phyloP scores from a whole-genome alignment of 1,140 invertebrate genomes.

The Samia ricini region DNA sequence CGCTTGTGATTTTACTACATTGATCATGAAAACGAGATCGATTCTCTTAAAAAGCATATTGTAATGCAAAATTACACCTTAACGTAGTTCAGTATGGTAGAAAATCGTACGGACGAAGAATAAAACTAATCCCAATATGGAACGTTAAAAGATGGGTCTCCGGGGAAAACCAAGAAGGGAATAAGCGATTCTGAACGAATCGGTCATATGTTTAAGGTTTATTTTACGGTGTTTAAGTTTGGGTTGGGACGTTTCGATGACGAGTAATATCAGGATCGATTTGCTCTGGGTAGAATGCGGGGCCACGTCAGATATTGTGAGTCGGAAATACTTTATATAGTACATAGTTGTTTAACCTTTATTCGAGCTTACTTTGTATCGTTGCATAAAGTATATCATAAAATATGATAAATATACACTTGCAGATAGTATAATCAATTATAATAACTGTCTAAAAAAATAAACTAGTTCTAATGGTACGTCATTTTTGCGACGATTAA shows the following conservation, averaged over 20 bases:
- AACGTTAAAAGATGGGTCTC: conserved; percentile 72
- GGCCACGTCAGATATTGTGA: conserved; percentile 46
- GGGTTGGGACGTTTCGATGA: conserved; percentile 28
- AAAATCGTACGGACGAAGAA: conserved; percentile 35
- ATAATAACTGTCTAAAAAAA: too few relatives aligned
- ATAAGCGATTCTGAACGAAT: conserved; percentile 15
- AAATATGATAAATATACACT: neutral
- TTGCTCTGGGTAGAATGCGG: conserved; percentile 54
- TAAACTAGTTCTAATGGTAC: neutral
- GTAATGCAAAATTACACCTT: conserved; percentile 23
- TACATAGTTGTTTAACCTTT: too few relatives aligned
- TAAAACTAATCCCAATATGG: conserved; percentile 69
- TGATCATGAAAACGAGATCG: conserved; percentile 54
- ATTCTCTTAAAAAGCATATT: conserved; percentile 57
- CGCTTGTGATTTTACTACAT: conserved; percentile 35
- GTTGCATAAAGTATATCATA: neutral
- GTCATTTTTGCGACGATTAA: neutral
- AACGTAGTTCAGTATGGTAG: conserved; percentile 6
- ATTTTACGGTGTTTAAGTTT: neutral
- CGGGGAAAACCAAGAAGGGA: conserved; percentile 59
- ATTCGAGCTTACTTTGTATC: too few relatives aligned
- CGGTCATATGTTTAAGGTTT: conserved; percentile 5
- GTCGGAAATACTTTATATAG: conserved; percentile 22
- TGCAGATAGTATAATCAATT: too few relatives aligned
- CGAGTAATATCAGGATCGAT: conserved; percentile 54